Percentiles rank a stretch among this genome's conserved stretches.
Conservation (phyloP, 2,797 vertebrate species). For the Anguilla marmorata region DNA sequence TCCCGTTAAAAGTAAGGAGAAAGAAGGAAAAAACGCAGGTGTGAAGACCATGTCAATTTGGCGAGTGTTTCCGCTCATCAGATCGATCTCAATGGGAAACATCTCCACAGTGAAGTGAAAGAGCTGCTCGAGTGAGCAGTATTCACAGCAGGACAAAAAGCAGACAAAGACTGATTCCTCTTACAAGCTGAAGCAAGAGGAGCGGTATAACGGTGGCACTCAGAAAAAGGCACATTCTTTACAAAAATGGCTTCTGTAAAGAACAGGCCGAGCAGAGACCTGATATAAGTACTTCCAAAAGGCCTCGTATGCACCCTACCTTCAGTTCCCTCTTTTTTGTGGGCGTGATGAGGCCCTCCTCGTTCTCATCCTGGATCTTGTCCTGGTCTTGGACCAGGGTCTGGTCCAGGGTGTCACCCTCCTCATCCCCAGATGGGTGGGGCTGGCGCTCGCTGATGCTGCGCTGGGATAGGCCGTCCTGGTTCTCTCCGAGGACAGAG, state of each 20-base stretch:
- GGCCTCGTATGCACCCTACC: conserved; percentile 65
- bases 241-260: background rate
- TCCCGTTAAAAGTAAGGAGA: background rate
- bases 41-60: background rate
- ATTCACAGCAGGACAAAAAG: conserved; percentile 4
- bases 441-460: conserved; percentile 62
- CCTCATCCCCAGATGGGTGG: conserved; percentile 73
- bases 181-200: background rate
- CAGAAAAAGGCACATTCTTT: background rate
- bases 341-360: conserved; percentile 80
- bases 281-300: background rate
- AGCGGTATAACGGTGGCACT: background rate
- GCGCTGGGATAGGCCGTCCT: conserved; percentile 72
- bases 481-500: conserved; percentile 88
- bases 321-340: conserved; percentile 93
- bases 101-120: background rate
- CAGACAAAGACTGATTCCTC: background rate
- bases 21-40: background rate
- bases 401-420: conserved; percentile 66
- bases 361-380: conserved; percentile 52
- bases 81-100: background rate
- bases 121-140: background rate
- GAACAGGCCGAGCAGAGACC: background rate
- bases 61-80: background rate
- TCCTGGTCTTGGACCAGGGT: conserved; percentile 42